Conservation (phyloP, 2,113 vertebrate genomes). For the Martes martes region DNA sequence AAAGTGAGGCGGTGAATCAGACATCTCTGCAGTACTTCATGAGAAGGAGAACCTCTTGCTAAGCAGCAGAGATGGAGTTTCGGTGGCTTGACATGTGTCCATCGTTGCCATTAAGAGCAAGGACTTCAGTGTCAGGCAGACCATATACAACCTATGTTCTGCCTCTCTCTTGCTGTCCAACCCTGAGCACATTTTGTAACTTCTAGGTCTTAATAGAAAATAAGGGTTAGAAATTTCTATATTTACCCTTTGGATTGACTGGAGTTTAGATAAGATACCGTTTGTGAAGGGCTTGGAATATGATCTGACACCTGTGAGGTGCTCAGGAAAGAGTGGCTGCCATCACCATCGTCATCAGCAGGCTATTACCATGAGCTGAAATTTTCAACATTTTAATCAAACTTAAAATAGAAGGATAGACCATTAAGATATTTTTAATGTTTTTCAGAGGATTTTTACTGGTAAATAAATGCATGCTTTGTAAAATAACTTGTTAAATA, state of each 20-base stretch:
- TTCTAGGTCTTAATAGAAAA: neutral
- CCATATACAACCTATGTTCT: neutral
- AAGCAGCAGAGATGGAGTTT: neutral
- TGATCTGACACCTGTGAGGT: neutral
- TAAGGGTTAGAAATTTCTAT: neutral
- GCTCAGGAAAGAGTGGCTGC: neutral
- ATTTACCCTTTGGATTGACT: neutral
- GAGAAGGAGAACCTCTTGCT: neutral
- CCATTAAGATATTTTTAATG: neutral
- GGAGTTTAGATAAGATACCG: neutral
- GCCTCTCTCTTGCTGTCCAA: neutral
- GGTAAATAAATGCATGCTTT: neutral
- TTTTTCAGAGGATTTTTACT: neutral
- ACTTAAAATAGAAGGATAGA: constrained; percentile 3
- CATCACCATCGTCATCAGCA: neutral
- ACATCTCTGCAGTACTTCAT: neutral
- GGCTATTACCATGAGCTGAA: neutral
- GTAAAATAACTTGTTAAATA: neutral
- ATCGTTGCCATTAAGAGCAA: neutral
- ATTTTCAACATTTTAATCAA: neutral
- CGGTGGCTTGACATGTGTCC: neutral
- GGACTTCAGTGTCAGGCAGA: neutral
- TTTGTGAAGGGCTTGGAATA: neutral
- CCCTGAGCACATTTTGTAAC: neutral
- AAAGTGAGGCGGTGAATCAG: neutral